Conservation (phyloP, 2,113 vertebrate species). For the Scopus umbretta region DNA sequence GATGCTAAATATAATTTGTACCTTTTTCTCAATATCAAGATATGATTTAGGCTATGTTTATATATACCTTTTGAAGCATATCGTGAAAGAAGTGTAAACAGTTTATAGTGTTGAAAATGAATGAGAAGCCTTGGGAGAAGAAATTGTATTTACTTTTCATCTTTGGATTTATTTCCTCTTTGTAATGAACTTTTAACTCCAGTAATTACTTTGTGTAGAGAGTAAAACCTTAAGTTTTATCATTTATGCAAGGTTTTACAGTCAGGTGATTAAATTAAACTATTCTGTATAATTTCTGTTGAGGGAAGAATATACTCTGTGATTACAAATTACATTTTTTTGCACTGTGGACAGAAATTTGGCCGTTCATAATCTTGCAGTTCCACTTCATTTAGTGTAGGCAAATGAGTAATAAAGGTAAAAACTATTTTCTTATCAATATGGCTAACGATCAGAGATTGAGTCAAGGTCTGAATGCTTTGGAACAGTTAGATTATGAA, state of each 20-base stretch:
- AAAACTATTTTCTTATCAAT: not conserved
- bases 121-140: not conserved
- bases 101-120: slow-evolving; percentile 13
- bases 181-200: slow-evolving; percentile 57
- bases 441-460: not conserved
- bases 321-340: not conserved
- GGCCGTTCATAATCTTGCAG: not conserved
- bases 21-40: not conserved
- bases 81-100: not conserved
- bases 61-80: not conserved
- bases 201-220: slow-evolving; percentile 35
- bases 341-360: not conserved
- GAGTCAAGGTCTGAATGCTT: not conserved
- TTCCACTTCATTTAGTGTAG: not conserved
- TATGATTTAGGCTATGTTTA: not conserved
- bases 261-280: slow-evolving; percentile 37
- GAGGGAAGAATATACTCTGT: slow-evolving; percentile 4
- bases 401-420: not conserved
- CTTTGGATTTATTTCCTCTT: not conserved
- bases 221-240: slow-evolving; percentile 59
- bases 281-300: slow-evolving; percentile 47
- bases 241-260: slow-evolving; percentile 53
- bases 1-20: not conserved
- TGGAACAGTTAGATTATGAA: not conserved
- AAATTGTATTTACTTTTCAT: not conserved